A percentile compares a stretch with the other conserved stretches of the same genome.
Evolutionary conservation across 2,888 invertebrate genomes (phyloP).

Genomic region (Drosophila quasianomalipes): DNA sequence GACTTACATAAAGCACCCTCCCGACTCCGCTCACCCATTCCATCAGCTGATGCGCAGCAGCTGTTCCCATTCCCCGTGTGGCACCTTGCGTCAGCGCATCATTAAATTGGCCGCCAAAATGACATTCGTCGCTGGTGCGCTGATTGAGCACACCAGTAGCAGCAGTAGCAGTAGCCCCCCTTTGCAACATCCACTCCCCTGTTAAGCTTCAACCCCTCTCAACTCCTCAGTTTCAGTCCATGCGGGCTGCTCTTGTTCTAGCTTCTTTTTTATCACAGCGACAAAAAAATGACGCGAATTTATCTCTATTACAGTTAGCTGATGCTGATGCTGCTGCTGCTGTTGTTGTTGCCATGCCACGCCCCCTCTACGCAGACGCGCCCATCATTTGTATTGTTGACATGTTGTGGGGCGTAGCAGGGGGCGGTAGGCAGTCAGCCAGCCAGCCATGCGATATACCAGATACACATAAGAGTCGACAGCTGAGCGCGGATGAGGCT

Average conservation of each 20-base stretch:
- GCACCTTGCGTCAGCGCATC: slow-evolving; percentile 57
- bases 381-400: slow-evolving; percentile 80
- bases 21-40: background rate
- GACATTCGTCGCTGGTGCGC: slow-evolving; percentile 70
- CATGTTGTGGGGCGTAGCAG: slow-evolving; percentile 47
- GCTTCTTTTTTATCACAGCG: slow-evolving; percentile 59
- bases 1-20: slow-evolving; percentile 35
- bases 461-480: slow-evolving; percentile 72
- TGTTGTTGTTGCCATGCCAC: slow-evolving; percentile 44
- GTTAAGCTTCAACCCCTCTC: background rate
- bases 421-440: slow-evolving; percentile 13
- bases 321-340: slow-evolving; percentile 27
- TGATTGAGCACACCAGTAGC: slow-evolving; percentile 43
- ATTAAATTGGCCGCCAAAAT: slow-evolving; percentile 78
- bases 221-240: background rate
- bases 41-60: slow-evolving; percentile 62
- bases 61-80: slow-evolving; percentile 46
- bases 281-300: slow-evolving; percentile 78
- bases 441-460: slow-evolving; percentile 55
- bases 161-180: background rate
- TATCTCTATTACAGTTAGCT: slow-evolving; percentile 80
- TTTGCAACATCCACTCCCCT: background rate
- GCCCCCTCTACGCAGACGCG: slow-evolving; percentile 55
- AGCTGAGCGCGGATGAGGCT: slow-evolving; percentile 59
- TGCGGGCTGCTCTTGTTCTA: slow-evolving; percentile 18